These are phyloP conservation scores for Strix occidentalis DNA, from an alignment of 2,797 vertebrate species.

Conservation along the genomic window DNA sequence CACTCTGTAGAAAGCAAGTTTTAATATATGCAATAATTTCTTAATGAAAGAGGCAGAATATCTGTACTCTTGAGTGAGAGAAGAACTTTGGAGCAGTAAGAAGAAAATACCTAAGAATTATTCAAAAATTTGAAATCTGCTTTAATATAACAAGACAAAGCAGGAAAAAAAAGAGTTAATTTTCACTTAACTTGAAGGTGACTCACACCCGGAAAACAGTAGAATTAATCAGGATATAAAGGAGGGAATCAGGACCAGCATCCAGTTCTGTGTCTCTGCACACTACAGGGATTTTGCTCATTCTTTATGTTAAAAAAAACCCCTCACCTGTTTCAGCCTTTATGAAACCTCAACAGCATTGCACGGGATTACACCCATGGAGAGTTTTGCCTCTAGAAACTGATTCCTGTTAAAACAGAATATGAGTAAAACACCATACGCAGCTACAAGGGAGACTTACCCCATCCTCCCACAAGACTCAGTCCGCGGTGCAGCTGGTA, in stretches of 20 bases:
- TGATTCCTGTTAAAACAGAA: neutral
- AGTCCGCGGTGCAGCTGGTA: accelerated
- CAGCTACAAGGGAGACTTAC: neutral
- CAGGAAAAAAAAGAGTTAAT: neutral
- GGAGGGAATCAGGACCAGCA: neutral
- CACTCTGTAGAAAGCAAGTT: neutral
- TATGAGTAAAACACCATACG: accelerated
- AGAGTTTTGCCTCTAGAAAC: neutral
- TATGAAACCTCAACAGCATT: accelerated
- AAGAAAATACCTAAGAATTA: neutral
- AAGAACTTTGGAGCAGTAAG: neutral
- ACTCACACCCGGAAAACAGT: neutral
- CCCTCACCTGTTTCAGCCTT: neutral
- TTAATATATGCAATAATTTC: neutral
- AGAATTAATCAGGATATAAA: neutral
- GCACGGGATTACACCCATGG: neutral
- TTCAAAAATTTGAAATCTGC: neutral
- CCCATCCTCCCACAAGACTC: neutral
- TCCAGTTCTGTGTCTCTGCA: neutral
- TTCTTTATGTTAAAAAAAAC: neutral
- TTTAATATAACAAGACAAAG: neutral
- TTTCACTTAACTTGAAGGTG: neutral
- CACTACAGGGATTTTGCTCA: neutral
- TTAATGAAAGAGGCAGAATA: neutral
- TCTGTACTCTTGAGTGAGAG: neutral